A percentile compares a stretch with the other conserved stretches of the same genome.
Conservation (phyloP, 2,797 vertebrate species). For the Microctenopoma steveboyesi region DNA sequence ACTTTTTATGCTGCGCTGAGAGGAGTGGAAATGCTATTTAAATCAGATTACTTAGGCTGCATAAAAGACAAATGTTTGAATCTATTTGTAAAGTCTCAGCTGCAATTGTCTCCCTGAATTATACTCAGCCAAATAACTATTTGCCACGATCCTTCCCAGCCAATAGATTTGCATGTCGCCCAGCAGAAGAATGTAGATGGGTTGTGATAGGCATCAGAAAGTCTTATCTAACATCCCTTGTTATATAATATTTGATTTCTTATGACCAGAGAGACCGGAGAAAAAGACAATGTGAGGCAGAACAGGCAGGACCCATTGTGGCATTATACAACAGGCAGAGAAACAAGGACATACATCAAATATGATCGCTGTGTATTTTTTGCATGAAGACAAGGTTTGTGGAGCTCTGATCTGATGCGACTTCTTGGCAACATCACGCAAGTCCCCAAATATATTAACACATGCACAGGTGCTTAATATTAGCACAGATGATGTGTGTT, state of each 20-base stretch:
- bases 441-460: slow-evolving; percentile 6
- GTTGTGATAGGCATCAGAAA: slow-evolving; percentile 59
- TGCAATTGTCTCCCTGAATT: slow-evolving; percentile 47
- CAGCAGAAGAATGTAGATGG: slow-evolving; percentile 48
- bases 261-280: slow-evolving; percentile 34
- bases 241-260: slow-evolving; percentile 57
- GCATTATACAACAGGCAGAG: slow-evolving; percentile 36
- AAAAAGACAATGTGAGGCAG: slow-evolving; percentile 35
- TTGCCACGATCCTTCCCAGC: slow-evolving; percentile 38
- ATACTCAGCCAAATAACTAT: slow-evolving; percentile 23
- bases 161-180: slow-evolving; percentile 26
- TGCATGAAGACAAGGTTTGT: slow-evolving; percentile 3
- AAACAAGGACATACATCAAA: slow-evolving; percentile 39
- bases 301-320: slow-evolving; percentile 17
- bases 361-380: slow-evolving; percentile 27
- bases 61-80: slow-evolving; percentile 39
- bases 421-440: neutral
- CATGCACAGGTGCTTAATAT: slow-evolving; percentile 17
- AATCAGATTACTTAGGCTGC: slow-evolving; percentile 43
- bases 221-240: slow-evolving; percentile 53
- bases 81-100: slow-evolving; percentile 27
- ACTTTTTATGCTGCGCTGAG: slow-evolving; percentile 20
- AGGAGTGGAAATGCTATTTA: slow-evolving; percentile 32
- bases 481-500: slow-evolving; percentile 12
- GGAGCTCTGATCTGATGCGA: slow-evolving; percentile 1